Base-by-base conservation (phyloP, 2,113 vertebrate species). In the Xiphophorus maculatus region DNA sequence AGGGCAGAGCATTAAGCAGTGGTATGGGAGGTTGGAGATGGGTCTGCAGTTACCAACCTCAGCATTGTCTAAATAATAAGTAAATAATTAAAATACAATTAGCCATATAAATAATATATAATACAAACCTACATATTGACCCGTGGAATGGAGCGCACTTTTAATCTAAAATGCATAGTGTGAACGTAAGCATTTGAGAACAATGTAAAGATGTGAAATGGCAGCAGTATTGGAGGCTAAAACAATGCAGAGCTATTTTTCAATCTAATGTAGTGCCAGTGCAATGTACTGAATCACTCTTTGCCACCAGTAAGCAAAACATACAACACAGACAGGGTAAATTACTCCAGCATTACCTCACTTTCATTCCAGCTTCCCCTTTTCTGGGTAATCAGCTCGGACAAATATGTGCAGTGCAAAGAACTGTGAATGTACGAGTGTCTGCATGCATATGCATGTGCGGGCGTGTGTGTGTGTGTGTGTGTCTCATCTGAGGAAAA, bases 331-430 rank as follows among this genome's bases (percentile, higher is more conserved):
- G 30, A 68, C 28, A 63, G 75, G 48, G 60, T 70, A 73, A 77
- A 89, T 89, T 85, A 87, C 83, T 89, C 70, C 77, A 74, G 65
- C 78, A 79, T 81, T 76, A 87, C 72, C 77, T 82, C 73, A 71
- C 71, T 87, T 88, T 83, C 73, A 82, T 82, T 75, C 76, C 17
- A 79, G 77, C 63, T 74, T 63, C 42, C 74, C 40, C 27, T 64
- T 58, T 88, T 82, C 70, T 85, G 79, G 71, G 77, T 90, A 89
- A 89, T 90, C 86, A 90, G 81, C 84, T 69, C 66, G 76, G 74
- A 73, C 83, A 85, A 90, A 90, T 88, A 84, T 89, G 82, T 58
- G 71, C 66, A 67, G 72, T 74, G 83, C 87, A 87, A 84, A 88
- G 81, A 88, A 68, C 74, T 11, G 37, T 66, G 74, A 82, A 67